Conservation (phyloP, 1,140 invertebrate species). For the Teleopsis dalmanni region DNA sequence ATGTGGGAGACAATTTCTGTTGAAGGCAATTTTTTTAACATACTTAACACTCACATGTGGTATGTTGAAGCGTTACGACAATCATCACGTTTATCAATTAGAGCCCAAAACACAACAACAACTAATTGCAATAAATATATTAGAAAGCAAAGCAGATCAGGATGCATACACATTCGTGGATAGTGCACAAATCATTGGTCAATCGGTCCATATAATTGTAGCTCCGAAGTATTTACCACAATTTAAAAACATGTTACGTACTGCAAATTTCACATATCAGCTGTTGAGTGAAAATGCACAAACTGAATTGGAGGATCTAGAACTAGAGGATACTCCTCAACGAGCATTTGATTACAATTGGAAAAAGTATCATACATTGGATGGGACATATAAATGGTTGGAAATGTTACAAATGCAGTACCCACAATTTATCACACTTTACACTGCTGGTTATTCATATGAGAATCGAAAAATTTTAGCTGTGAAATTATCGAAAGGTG, state of each 20-base stretch:
- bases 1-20: too few species aligned
- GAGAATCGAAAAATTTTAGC: slow-evolving; percentile 56
- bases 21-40: too few species aligned
- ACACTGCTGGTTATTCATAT: slow-evolving; percentile 51
- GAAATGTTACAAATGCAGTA: slow-evolving; percentile 37
- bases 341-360: slow-evolving; percentile 28
- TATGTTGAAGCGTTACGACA: slow-evolving; percentile 41
- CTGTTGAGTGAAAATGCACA: slow-evolving; percentile 40
- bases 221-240: slow-evolving; percentile 17
- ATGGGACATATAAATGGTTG: slow-evolving; percentile 48
- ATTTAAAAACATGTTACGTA: slow-evolving; percentile 10
- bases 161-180: slow-evolving; percentile 20
- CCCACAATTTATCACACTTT: slow-evolving; percentile 45
- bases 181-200: slow-evolving; percentile 12
- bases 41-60: too few species aligned
- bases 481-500: slow-evolving; percentile 49
- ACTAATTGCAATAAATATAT: slow-evolving; percentile 22
- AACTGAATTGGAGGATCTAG: slow-evolving; percentile 30
- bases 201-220: slow-evolving; percentile 18
- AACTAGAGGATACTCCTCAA: slow-evolving; percentile 17
- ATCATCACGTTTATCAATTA: slow-evolving; percentile 47
- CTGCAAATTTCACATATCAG: slow-evolving; percentile 5
- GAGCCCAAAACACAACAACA: slow-evolving; percentile 31
- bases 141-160: slow-evolving; percentile 15
- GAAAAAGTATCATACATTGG: slow-evolving; percentile 44